Base-by-base conservation (phyloP, 2,113 vertebrate genomes). In the Sarotherodon lohbergeri region DNA sequence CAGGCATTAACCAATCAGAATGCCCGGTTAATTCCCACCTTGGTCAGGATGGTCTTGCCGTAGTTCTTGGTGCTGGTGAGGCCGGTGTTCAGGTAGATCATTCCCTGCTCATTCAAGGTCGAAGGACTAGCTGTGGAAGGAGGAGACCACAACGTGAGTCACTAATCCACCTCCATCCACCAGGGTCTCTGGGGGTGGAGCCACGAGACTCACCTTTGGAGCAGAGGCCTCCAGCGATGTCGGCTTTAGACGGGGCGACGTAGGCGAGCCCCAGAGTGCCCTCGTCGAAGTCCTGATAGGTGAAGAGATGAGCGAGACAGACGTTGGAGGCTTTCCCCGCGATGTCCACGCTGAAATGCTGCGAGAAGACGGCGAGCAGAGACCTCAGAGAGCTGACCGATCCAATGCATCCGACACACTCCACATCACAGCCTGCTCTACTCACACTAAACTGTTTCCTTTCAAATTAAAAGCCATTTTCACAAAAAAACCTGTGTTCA, bases 11-110 rank as follows among this genome's bases (percentile, higher is more conserved):
- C 71, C 71, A 76, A 50, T 76, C 43, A 76, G 46, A 78, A 78
- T 2, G 4, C 27, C 71, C 11, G 6, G 8, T 52, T 78, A 4
- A 78, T 78, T 52, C 50, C 46, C 78, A 98, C 98, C 97, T 99
- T 99, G 10, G 99, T 99, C 50, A 99, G 97, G 91, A 99, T 99
- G 89, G 98, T 99, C 95, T 99, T 99, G n/a, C 98, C 98, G 11
- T 99, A 99, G 93, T 99, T 99, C 95, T 98, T 98, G 61, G 98
- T 99, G 96, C 98, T 99, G 91, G 98, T 99, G 89, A 99, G 95
- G 29, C 98, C 98, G 13, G 98, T 99, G 96, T 99, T 99, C 52
- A 99, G 94, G 92, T 97, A 99, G 87, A 98, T 97, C 13, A 94
- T 85, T 41, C 96, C 97, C 1, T 97, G 97, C 6, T 89, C 86